Evolutionary conservation across 1,140 invertebrate species (phyloP).

Genomic region (Trachymyrmex cornetzi): DNA sequence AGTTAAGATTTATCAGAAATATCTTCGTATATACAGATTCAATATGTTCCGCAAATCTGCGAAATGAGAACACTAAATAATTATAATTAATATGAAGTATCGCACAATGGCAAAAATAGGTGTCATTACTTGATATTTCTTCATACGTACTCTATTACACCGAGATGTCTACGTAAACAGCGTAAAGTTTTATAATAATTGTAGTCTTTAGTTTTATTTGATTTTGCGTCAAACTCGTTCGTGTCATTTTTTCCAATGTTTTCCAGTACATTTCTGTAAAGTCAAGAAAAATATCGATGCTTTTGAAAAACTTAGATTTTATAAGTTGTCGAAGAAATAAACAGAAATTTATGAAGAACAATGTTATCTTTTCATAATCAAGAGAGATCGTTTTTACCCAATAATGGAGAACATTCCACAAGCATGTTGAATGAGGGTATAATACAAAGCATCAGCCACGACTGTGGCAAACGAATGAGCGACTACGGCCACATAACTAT

Average conservation of each 20-base stretch:
- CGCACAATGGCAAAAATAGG: not conserved
- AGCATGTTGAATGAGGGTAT: conserved; percentile 8
- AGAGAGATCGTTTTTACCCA: conserved; percentile 6
- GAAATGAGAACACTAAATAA: not conserved
- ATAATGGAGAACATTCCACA: conserved; percentile 41
- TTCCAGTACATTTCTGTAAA: conserved; percentile 11
- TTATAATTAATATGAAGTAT: conserved; percentile 2
- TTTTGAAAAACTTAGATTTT: not conserved
- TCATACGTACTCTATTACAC: conserved; percentile 3
- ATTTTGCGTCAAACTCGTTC: not conserved
- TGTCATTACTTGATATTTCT: not conserved
- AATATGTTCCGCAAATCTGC: conserved; percentile 17
- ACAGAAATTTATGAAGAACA: not conserved
- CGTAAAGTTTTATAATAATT: not conserved
- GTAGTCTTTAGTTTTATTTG: not conserved
- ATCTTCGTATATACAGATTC: conserved; percentile 23
- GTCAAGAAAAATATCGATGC: not conserved
- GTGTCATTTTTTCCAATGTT: conserved; percentile 8
- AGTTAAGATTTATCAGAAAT: not conserved
- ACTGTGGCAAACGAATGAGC: not conserved
- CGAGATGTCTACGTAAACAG: conserved; percentile 27
- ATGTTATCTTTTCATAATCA: not conserved
- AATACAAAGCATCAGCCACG: conserved; percentile 7
- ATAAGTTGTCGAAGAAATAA: not conserved
- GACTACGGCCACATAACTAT: not conserved